These are phyloP conservation scores for Gisinianus flammeolus DNA, from an alignment of 2,888 invertebrate genomes.

Conservation along the genomic window DNA sequence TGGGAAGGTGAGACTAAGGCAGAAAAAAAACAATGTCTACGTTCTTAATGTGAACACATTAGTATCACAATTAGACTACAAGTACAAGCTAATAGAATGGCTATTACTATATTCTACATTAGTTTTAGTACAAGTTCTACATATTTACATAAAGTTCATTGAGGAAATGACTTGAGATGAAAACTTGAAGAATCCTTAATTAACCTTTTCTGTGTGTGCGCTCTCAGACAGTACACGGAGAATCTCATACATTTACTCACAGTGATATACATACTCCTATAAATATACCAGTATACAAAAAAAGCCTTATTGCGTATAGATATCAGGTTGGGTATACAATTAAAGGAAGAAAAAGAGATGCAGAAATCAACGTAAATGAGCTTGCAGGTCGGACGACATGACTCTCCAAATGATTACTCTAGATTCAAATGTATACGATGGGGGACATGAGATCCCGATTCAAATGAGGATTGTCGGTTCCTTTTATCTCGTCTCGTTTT, in stretches of 20 bases:
- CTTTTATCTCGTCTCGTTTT: slow-evolving; percentile 31
- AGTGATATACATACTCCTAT: too few species aligned
- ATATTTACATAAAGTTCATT: too few species aligned
- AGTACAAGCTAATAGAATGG: slow-evolving; percentile 9
- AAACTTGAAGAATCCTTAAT: too few species aligned
- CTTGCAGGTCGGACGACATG: slow-evolving; percentile 18
- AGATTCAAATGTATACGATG: slow-evolving; percentile 18
- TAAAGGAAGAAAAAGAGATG: neutral
- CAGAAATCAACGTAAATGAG: neutral
- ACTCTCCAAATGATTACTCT: slow-evolving; percentile 23
- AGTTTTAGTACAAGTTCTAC: neutral
- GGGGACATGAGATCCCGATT: slow-evolving; percentile 21
- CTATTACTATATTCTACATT: slow-evolving; percentile 14
- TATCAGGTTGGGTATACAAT: too few species aligned
- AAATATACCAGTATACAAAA: too few species aligned
- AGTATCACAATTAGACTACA: slow-evolving; percentile 25
- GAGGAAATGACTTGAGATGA: too few species aligned
- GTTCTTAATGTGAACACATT: slow-evolving; percentile 10
- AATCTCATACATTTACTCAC: too few species aligned
- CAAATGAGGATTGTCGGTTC: slow-evolving; percentile 36
- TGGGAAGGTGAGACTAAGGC: neutral
- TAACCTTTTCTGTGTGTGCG: too few species aligned
- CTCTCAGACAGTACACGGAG: too few species aligned
- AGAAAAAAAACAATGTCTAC: neutral
- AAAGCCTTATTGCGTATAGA: too few species aligned